Evolutionary conservation across 2,797 vertebrate genomes (phyloP).

Genomic region (Pangasius larnaudii): DNA sequence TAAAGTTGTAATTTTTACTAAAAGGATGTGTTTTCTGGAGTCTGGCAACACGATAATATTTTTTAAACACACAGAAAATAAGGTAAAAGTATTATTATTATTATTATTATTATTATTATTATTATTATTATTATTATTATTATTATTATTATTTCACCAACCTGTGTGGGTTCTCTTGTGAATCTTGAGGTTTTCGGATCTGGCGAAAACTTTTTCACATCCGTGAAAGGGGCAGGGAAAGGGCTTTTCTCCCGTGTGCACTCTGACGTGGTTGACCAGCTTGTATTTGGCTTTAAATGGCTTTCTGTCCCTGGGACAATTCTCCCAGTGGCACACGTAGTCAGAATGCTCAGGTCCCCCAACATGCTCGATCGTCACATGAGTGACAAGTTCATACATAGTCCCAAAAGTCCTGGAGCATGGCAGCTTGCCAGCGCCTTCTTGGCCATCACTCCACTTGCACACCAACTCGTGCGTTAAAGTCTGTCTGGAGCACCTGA

Average conservation of each 20-base stretch:
- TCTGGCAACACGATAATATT: background rate
- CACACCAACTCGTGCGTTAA: slow-evolving; percentile 78
- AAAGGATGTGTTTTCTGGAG: background rate
- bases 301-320: slow-evolving; percentile 73
- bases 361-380: slow-evolving; percentile 81
- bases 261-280: slow-evolving; percentile 77
- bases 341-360: slow-evolving; percentile 72
- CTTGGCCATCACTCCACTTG: slow-evolving; percentile 76
- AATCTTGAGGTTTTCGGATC: slow-evolving; percentile 81
- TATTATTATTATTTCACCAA: slow-evolving; percentile 60
- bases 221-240: slow-evolving; percentile 74
- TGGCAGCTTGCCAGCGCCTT: slow-evolving; percentile 69
- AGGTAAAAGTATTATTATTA: background rate
- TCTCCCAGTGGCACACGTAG: slow-evolving; percentile 80
- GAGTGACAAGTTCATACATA: slow-evolving; percentile 82
- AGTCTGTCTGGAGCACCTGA: slow-evolving; percentile 77
- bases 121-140: slow-evolving; percentile 38
- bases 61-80: background rate
- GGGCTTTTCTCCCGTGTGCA: slow-evolving; percentile 77
- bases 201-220: slow-evolving; percentile 78
- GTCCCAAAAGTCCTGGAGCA: slow-evolving; percentile 79
- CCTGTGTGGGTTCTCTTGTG: slow-evolving; percentile 84
- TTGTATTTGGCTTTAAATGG: slow-evolving; percentile 80
- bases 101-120: slow-evolving; percentile 21
- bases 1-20: background rate